Percentiles rank a stretch among this genome's conserved stretches.
These are phyloP conservation scores for Andrena marginata DNA, from an alignment of 2,888 invertebrate species.

Conservation along the genomic window DNA sequence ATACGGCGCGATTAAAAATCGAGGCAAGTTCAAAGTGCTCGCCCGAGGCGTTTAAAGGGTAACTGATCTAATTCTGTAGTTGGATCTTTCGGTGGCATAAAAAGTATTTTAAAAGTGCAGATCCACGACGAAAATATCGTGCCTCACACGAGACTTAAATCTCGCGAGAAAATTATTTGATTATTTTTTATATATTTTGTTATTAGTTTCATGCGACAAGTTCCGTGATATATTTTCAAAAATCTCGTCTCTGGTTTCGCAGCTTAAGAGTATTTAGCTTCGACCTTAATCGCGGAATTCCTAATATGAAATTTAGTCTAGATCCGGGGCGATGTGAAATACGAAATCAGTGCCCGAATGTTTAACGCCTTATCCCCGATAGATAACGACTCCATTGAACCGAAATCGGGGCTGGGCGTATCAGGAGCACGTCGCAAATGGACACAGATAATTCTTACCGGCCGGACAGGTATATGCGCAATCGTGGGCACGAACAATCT, in stretches of 20 bases:
- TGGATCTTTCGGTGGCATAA: no score
- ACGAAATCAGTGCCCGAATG: constrained; percentile 15
- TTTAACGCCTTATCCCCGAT: constrained; percentile 31
- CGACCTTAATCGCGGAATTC: neutral
- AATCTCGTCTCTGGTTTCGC: no score
- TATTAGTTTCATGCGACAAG: no score
- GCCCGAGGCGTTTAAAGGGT: neutral
- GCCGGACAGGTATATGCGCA: constrained; percentile 57
- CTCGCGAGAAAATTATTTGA: no score
- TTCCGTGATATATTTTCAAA: no score
- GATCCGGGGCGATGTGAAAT: neutral
- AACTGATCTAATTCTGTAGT: neutral
- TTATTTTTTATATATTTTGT: no score
- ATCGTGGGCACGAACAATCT: constrained; percentile 69
- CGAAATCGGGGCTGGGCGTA: constrained; percentile 64
- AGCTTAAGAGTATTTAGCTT: neutral
- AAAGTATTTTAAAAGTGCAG: no score
- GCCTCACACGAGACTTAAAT: no score
- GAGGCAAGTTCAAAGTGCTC: neutral
- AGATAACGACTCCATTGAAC: constrained; percentile 55
- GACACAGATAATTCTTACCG: constrained; percentile 67
- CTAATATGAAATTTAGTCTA: neutral
- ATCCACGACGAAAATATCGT: no score
- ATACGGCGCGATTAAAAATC: neutral
- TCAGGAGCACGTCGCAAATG: constrained; percentile 64